phyloP scores from a whole-genome alignment of 2,797 vertebrate species.

The Champsocephalus esox region DNA sequence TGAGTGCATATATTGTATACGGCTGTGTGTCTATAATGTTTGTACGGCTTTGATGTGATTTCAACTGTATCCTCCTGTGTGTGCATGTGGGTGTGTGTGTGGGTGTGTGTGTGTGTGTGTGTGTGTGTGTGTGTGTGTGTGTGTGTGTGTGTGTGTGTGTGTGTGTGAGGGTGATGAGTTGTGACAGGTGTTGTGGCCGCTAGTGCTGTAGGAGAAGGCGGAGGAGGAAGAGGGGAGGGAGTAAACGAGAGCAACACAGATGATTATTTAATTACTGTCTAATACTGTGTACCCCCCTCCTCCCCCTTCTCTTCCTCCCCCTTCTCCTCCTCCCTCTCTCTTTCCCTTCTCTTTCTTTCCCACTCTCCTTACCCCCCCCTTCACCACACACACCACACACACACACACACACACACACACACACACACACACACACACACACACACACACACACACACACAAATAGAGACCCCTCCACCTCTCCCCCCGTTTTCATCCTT shows the following conservation, averaged over 20 bases:
- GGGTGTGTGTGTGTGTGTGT: constrained; percentile 13
- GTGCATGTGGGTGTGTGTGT: constrained; percentile 6
- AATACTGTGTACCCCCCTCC: constrained; percentile 81
- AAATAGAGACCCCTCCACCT: constrained; percentile 51
- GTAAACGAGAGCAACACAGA: constrained; percentile 91
- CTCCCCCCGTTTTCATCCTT: constrained; percentile 80
- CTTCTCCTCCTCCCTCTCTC: constrained; percentile 32
- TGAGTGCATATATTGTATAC: constrained; percentile 43
- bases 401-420: constrained; percentile 39
- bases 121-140: constrained; percentile 26
- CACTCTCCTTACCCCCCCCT: constrained; percentile 27
- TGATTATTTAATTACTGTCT: constrained; percentile 96
- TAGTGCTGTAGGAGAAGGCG: constrained; percentile 86
- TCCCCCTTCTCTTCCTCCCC: constrained; percentile 41
- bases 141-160: constrained; percentile 20
- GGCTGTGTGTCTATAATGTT: constrained; percentile 34
- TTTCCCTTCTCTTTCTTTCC: constrained; percentile 34
- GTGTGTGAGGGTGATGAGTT: constrained; percentile 85
- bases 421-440: constrained; percentile 43
- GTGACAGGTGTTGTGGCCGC: constrained; percentile 94
- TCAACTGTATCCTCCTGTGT: constrained; percentile 29
- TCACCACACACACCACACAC: constrained; percentile 32
- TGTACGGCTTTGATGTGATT: constrained; percentile 61
- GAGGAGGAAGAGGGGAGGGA: constrained; percentile 82
- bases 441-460: constrained; percentile 40